Percentiles rank a stretch among this genome's conserved stretches.
Conservation (phyloP, 2,113 vertebrate genomes). For the Cinclus cinclus region DNA sequence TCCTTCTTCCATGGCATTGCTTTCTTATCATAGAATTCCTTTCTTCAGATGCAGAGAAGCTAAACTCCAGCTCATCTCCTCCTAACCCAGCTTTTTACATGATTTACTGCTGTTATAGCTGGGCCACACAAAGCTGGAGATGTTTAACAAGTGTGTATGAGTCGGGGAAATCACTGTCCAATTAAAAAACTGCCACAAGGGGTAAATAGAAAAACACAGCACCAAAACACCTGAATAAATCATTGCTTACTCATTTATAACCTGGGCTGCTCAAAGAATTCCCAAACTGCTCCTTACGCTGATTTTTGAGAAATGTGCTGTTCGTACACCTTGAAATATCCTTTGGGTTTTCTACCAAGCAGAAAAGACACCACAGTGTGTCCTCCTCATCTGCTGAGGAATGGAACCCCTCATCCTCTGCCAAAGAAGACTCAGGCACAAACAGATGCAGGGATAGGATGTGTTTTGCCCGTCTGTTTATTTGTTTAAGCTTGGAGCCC, state of each 20-base stretch:
- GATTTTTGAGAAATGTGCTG: background rate
- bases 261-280: background rate
- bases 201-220: background rate
- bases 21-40: background rate
- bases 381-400: background rate
- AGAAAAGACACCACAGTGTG: fast-evolving
- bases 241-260: background rate
- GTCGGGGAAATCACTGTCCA: background rate
- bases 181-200: background rate
- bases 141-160: background rate
- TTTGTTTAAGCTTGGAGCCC: constrained; percentile 17
- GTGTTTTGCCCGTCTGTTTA: background rate
- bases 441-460: fast-evolving
- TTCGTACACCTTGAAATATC: background rate
- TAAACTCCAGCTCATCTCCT: background rate
- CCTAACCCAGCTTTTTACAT: background rate
- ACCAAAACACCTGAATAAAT: background rate
- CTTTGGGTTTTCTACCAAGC: background rate
- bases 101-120: background rate
- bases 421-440: background rate
- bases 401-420: background rate
- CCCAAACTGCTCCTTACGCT: background rate
- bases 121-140: background rate
- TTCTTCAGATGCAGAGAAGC: background rate
- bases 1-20: background rate